Percentiles rank a stretch among this genome's conserved stretches.
These are phyloP conservation scores for Pristionchus entomophagus DNA, from an alignment of 2,888 invertebrate genomes.

Conservation along the genomic window DNA sequence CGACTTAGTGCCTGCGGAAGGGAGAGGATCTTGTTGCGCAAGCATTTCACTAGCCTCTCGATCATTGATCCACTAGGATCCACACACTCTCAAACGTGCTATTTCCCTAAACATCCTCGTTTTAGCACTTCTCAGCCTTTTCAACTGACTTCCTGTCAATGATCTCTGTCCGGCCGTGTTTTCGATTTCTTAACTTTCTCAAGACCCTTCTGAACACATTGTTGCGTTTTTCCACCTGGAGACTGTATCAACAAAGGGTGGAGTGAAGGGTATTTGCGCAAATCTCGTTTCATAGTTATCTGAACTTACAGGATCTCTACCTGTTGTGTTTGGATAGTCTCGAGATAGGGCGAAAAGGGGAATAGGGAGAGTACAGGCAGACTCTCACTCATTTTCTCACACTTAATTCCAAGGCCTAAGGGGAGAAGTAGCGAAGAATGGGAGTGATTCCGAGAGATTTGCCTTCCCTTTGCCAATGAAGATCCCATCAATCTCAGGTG, in stretches of 20 bases:
- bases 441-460: slow-evolving; percentile 17
- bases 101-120: not conserved
- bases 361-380: not conserved
- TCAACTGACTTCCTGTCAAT: not conserved
- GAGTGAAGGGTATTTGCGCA: slow-evolving; percentile 35
- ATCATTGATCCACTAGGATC: not conserved
- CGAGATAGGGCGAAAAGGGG: not conserved
- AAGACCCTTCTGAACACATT: not conserved
- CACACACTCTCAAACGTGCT: not conserved
- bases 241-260: not conserved
- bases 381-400: slow-evolving; percentile 15
- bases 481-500: slow-evolving; percentile 41
- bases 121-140: not conserved
- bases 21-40: not conserved
- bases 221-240: not conserved
- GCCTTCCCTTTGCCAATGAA: not conserved
- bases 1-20: too few relatives aligned
- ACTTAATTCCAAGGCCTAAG: slow-evolving; percentile 32
- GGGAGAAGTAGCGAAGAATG: not conserved
- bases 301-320: slow-evolving; percentile 36
- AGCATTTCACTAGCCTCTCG: not conserved
- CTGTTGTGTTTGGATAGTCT: slow-evolving; percentile 4
- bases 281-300: slow-evolving; percentile 16
- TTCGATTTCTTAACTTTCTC: not conserved
- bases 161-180: not conserved